Conservation (phyloP, 1,140 invertebrate species). For the Saccostrea echinata region DNA sequence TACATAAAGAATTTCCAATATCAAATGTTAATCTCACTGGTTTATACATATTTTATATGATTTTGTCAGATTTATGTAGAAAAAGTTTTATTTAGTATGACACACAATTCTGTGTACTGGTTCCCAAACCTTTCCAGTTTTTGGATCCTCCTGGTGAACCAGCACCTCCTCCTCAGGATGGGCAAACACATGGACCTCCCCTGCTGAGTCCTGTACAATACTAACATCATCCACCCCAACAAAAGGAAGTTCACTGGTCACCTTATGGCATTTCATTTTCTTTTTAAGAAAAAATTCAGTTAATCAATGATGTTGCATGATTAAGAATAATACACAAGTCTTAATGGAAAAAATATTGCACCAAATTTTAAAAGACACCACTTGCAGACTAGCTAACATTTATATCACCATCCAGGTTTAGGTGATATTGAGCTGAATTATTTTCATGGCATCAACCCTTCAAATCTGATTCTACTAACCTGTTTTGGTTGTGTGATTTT, state of each 20-base stretch:
- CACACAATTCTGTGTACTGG: neutral
- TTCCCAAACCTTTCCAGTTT: constrained; percentile 58
- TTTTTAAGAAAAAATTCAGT: neutral
- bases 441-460: too few species aligned
- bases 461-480: constrained; percentile 51
- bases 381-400: too few species aligned
- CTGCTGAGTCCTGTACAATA: constrained; percentile 60
- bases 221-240: constrained; percentile 69
- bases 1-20: too few species aligned
- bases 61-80: neutral
- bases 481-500: constrained; percentile 70
- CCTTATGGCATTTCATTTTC: constrained; percentile 49
- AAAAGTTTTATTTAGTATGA: neutral
- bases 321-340: too few species aligned
- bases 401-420: too few species aligned
- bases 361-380: too few species aligned
- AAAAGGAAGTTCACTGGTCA: constrained; percentile 68
- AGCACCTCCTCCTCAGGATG: constrained; percentile 64
- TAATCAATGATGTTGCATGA: too few species aligned
- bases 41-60: neutral
- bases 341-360: too few species aligned
- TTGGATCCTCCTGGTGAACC: constrained; percentile 63
- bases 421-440: too few species aligned
- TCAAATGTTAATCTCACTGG: too few species aligned
- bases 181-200: constrained; percentile 74